These are phyloP conservation scores for Luidia sarsii DNA, from an alignment of 53 echinoderm and acorn worm species.

Conservation along the genomic window DNA sequence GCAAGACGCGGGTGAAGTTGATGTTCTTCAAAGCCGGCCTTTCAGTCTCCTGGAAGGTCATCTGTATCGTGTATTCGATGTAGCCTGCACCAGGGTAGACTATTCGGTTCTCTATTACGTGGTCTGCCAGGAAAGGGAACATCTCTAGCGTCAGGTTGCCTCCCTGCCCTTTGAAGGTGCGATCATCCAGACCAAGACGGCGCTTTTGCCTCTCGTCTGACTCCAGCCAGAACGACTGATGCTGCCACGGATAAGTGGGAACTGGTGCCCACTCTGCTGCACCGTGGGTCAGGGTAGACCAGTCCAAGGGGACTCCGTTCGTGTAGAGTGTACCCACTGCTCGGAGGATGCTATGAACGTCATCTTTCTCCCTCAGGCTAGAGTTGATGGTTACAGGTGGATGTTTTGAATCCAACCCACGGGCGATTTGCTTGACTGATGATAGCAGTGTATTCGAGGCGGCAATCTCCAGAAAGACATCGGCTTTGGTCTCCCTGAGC, in stretches of 20 bases:
- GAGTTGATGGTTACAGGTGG: constrained; percentile 74
- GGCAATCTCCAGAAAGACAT: constrained; percentile 86
- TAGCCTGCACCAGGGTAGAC: constrained; percentile 85
- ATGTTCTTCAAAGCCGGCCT: constrained; percentile 62
- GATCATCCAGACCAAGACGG: constrained; percentile 88
- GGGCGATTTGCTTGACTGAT: constrained; percentile 79
- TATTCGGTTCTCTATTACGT: constrained; percentile 56
- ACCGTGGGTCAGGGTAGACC: constrained; percentile 67
- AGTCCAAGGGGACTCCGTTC: constrained; percentile 69
- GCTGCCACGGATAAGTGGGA: constrained; percentile 96
- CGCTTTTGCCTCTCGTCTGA: constrained; percentile 82
- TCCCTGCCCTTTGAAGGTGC: constrained; percentile 85
- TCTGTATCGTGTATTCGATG: constrained; percentile 77
- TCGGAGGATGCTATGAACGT: constrained; percentile 65
- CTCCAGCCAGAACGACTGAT: constrained; percentile 78
- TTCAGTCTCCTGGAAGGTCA: constrained; percentile 59
- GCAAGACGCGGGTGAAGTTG: constrained; percentile 55
- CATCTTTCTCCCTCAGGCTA: constrained; percentile 78
- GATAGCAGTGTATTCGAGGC: constrained; percentile 88
- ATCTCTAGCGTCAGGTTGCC: constrained; percentile 77
- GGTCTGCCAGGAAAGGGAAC: constrained; percentile 86
- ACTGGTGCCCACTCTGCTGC: constrained; percentile 75
- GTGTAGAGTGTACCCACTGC: constrained; percentile 72
- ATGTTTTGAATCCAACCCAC: constrained; percentile 66
- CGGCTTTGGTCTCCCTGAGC: constrained; percentile 70